Base-by-base conservation (phyloP, 2,113 vertebrate species). In the Chaetodon trifascialis region DNA sequence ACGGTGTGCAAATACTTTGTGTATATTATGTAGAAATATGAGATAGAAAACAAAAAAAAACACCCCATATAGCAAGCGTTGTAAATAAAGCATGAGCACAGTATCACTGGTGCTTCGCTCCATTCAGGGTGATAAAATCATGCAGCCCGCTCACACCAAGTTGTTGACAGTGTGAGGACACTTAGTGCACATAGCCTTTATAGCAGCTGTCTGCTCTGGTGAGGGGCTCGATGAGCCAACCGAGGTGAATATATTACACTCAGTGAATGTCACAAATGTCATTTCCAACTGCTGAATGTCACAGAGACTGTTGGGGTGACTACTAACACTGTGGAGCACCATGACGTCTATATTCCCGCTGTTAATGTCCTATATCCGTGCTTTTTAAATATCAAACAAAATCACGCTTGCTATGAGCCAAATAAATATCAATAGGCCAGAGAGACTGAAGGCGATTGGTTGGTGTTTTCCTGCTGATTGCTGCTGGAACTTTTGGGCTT, bases 241-340 rank as follows among this genome's bases (percentile, higher is more conserved):
- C 40, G 44, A 87, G 92, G 89, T 87, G 92, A 92, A 90, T 92
- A 88, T 65, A 90, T 93, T 86, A 88, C 87, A 82, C 76, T 89
- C 90, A 81, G 77, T 86, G 90, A 93, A 92, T 92, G 92, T 91
- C 92, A 88, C 81, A 92, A 90, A 87, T 84, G 90, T 87, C 91
- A 92, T 92, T 90, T 87, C 79, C 77, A 75, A 75, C 77, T 63
- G 81, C 86, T 90, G 91, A 92, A 93, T 92, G 91, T 92, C 88
- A 93, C 73, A 4, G 51, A 64, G 83, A 85, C 82, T 76, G 86
- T 65, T 58, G 85, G 89, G 81, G 64, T 82, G 85, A 90, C 84
- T 83, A 76, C 83, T 83, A 88, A 89, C 72, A 8, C 79, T 11
- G 47, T n/a, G 21, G 44, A 81, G 85, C 70, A 16, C 76, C 15